Evolutionary conservation across 2,888 invertebrate genomes (phyloP).

Genomic region (Dasysyrphus albostriatus): DNA sequence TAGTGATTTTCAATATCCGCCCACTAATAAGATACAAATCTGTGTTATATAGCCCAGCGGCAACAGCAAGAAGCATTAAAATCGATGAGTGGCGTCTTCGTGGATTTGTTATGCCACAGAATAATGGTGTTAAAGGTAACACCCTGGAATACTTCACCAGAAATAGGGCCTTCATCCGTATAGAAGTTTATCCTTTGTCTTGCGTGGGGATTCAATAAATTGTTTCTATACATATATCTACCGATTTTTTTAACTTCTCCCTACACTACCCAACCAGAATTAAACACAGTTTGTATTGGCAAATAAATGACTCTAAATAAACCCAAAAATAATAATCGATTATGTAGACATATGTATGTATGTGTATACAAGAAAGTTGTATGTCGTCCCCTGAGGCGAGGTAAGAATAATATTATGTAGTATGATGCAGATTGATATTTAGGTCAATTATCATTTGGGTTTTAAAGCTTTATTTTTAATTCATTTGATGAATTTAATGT

Average conservation of each 20-base stretch:
- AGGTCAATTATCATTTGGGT: not conserved
- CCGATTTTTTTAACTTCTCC: not conserved
- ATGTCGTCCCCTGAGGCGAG: not conserved
- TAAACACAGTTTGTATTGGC: not conserved
- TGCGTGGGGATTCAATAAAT: not conserved
- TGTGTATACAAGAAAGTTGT: not conserved
- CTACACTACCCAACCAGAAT: not conserved
- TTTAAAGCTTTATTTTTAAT: not conserved
- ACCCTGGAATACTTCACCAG: conserved; percentile 8
- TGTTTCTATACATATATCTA: not conserved
- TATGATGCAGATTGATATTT: not conserved
- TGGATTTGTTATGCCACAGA: conserved; percentile 10
- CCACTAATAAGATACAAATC: conserved; percentile 69
- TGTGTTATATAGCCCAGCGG: conserved; percentile 30
- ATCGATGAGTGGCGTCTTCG: conserved; percentile 24
- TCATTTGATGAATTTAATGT: not conserved
- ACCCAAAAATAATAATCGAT: conserved; percentile 1
- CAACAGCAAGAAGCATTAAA: conserved; percentile 20
- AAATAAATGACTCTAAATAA: not conserved
- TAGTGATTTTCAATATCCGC: conserved; percentile 60
- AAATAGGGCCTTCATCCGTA: not conserved
- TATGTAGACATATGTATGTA: too few species aligned
- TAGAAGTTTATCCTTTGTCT: not conserved
- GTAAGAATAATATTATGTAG: too few species aligned
- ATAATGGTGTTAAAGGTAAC: conserved; percentile 50